A percentile compares a stretch with the other conserved stretches of the same genome.
Evolutionary conservation across 2,888 invertebrate species (phyloP).

Genomic region (Dolomedes plantarius): DNA sequence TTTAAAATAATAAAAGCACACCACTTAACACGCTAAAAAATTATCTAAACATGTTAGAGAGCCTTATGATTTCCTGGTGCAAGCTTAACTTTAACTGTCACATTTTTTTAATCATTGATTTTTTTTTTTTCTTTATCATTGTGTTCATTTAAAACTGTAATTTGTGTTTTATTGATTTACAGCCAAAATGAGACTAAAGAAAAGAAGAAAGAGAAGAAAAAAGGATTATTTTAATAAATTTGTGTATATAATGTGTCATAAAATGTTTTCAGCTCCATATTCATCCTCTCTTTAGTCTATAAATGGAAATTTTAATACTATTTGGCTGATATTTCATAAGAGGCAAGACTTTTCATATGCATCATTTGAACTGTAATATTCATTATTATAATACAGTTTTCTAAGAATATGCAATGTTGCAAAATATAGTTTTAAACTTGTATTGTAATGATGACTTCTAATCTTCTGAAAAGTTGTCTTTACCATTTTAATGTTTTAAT

Average conservation of each 20-base stretch:
- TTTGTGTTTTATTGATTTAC: constrained; percentile 6
- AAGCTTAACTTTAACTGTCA: no score
- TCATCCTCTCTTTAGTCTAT: constrained; percentile 6
- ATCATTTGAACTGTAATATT: not conserved
- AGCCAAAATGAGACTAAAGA: constrained; percentile 64
- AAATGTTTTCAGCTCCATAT: not conserved
- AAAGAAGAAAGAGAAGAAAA: constrained; percentile 68
- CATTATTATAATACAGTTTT: constrained; percentile 2
- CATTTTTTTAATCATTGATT: no score
- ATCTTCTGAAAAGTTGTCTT: no score
- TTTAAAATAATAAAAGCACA: no score
- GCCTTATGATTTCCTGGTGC: no score
- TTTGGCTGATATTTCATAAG: not conserved
- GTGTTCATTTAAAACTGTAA: no score
- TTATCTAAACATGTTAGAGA: no score
- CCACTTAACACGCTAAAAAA: no score
- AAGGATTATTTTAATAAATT: constrained; percentile 55
- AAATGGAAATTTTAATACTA: constrained; percentile 1
- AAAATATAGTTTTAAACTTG: not conserved
- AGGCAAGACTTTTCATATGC: constrained; percentile 1
- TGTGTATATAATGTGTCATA: not conserved
- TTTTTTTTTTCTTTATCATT: no score
- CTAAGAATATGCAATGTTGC: not conserved
- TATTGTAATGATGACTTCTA: not conserved
- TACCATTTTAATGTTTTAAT: no score